Base-by-base conservation (phyloP, 2,888 invertebrate species). In the Drosophila neutralis region DNA sequence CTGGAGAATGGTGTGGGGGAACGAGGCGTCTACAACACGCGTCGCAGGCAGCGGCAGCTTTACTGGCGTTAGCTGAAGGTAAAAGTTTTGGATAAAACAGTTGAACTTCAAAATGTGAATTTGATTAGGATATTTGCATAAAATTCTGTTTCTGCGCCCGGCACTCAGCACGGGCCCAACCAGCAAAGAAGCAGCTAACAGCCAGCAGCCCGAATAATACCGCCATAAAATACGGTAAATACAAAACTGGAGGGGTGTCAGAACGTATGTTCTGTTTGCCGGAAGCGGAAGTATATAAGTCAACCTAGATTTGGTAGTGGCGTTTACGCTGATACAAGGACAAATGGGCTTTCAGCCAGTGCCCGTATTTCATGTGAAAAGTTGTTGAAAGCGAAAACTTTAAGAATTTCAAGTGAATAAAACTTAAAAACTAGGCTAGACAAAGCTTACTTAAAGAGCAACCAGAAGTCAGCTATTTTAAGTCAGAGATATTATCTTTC, bases 121-220 rank as follows among this genome's bases (percentile, higher is more conserved):
- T 93, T 93, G 92, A 93, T 93, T 92, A 92, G 92, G 91, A 91
- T 87, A 93, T 93, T 93, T 93, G 92, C 92, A 93, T 93, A 93
- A 92, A 91, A 87, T 86, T 83, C 89, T 88, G 90, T 87, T 90
- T 88, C 90, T 81, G 69, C 73, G 73, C 84, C 78, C 80, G 69
- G 65, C 67, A 57, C 73, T 67, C 73, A 52, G 68, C 60, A 56
- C 52, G 49, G 51, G 35, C 54, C 74, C 68, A 54, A 63, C 61
- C 62, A 61, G 52, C 21, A 42, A 57, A 45, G 45, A 45, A 15
- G 45, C 36, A 7, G 27, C 15, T 15, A 35, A 36, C 15, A 53
- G 21, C 57, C 49, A 40, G 40, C 40, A 67, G 66, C 60, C 74
- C 69, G 78, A 65, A 81, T 70, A 71, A 78, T 78, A 69, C 52